Evolutionary conservation across 2,888 invertebrate genomes (phyloP).

Genomic region (Ctenicera cuprea): DNA sequence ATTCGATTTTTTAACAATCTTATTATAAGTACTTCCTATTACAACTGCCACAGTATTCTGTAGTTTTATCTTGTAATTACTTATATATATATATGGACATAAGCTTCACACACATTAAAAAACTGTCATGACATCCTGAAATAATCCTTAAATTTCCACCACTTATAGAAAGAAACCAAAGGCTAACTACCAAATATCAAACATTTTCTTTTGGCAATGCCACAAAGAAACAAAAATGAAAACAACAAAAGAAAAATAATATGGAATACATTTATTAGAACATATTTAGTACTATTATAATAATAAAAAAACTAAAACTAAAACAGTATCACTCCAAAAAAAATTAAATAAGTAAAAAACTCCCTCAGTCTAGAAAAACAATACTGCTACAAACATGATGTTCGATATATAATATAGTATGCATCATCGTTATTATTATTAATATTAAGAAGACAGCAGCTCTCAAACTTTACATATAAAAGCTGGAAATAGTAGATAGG

Average conservation of each 20-base stretch:
- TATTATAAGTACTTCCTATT: not conserved
- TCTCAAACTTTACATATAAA: constrained; percentile 43
- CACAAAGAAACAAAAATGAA: not conserved
- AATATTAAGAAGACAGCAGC: constrained; percentile 44
- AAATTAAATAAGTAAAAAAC: constrained; percentile 22
- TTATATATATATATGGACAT: constrained; percentile 21
- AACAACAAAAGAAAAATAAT: constrained; percentile 20
- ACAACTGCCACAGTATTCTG: not conserved
- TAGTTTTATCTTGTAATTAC: constrained; percentile 2
- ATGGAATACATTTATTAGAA: constrained; percentile 27
- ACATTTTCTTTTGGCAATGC: too few relatives aligned
- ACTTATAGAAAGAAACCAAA: too few relatives aligned
- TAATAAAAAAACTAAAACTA: constrained; percentile 13
- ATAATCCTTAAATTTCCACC: not conserved
- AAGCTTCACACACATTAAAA: constrained; percentile 25
- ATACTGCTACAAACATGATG: constrained; percentile 40
- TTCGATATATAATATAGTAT: constrained; percentile 29
- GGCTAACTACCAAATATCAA: too few relatives aligned
- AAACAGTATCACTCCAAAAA: not conserved
- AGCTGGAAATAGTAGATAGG: constrained; percentile 45
- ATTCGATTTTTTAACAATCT: not conserved
- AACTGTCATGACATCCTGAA: not conserved
- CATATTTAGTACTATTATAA: constrained; percentile 18
- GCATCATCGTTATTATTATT: constrained; percentile 35
- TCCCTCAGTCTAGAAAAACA: constrained; percentile 29